Conservation (phyloP, 2,888 invertebrate species). For the Empis stercorea region DNA sequence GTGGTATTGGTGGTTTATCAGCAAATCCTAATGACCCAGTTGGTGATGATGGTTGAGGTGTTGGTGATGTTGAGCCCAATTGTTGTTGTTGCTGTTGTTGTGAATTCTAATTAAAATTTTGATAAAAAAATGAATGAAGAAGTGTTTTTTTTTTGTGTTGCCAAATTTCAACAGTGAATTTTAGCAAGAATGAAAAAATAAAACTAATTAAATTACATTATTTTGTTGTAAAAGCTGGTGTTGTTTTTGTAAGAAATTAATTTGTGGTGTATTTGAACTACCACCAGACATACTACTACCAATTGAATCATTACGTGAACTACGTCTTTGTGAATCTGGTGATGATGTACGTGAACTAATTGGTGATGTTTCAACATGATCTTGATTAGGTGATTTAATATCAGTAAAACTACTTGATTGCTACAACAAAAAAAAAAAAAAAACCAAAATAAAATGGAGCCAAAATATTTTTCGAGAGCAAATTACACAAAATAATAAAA, state of each 20-base stretch:
- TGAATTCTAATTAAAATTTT: not conserved
- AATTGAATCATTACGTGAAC: constrained; percentile 27
- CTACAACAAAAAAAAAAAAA: constrained; percentile 15
- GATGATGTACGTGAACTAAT: constrained; percentile 44
- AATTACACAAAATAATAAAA: not conserved
- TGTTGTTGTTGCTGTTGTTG: constrained; percentile 10
- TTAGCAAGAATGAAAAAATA: not conserved
- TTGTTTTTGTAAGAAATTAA: constrained; percentile 41
- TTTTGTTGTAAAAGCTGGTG: constrained; percentile 33
- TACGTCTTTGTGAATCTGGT: constrained; percentile 39
- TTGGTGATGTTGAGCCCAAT: constrained; percentile 16
- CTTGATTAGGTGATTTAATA: constrained; percentile 29
- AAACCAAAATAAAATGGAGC: not conserved
- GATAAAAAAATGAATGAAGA: not conserved
- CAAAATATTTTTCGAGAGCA: not conserved
- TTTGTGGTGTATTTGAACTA: constrained; percentile 38
- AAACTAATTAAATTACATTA: not conserved
- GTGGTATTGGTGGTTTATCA: constrained; percentile 46
- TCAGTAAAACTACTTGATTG: constrained; percentile 35
- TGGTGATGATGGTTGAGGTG: constrained; percentile 24
- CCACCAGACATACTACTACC: constrained; percentile 28
- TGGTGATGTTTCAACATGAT: constrained; percentile 36
- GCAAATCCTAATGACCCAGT: constrained; percentile 23
- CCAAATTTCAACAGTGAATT: no score
- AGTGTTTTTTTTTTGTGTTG: no score